A percentile compares a stretch with the other conserved stretches of the same genome.
These are phyloP conservation scores for Conus betulinus DNA, from an alignment of 1,140 invertebrate genomes.

Conservation along the genomic window DNA sequence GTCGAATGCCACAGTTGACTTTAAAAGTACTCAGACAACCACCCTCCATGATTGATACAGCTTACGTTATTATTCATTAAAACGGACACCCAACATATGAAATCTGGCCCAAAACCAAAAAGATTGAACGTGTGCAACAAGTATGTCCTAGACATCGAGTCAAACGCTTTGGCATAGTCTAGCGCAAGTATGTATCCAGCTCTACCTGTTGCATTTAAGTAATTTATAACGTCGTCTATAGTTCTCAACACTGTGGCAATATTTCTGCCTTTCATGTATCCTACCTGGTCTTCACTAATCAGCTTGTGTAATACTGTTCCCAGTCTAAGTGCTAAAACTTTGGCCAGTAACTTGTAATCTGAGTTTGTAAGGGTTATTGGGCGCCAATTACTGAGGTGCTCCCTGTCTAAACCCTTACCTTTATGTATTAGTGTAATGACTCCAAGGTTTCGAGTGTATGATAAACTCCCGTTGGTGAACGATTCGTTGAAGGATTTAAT, in stretches of 20 bases:
- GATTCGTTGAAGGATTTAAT: conserved; percentile 21
- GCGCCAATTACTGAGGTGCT: conserved; percentile 20
- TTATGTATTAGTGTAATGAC: conserved; percentile 30
- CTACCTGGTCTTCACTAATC: neutral
- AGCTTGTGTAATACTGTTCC: neutral
- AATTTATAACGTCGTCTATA: conserved; percentile 10
- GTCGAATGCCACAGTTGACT: neutral
- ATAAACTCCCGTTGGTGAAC: neutral
- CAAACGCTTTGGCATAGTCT: neutral
- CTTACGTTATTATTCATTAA: neutral
- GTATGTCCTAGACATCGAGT: neutral
- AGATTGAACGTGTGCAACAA: neutral
- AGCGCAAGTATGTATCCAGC: neutral
- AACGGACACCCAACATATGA: neutral
- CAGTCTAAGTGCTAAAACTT: neutral
- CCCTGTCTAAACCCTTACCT: neutral
- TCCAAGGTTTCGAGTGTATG: neutral
- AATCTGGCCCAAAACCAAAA: conserved; percentile 12
- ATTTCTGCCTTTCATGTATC: neutral
- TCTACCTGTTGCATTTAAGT: neutral
- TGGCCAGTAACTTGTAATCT: conserved; percentile 18
- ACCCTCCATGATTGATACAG: neutral
- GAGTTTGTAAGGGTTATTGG: conserved; percentile 22
- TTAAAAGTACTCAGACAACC: neutral
- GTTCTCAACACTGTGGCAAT: neutral